Conservation (phyloP, 2,888 invertebrate species). For the Zaprionus obscuricornis region DNA sequence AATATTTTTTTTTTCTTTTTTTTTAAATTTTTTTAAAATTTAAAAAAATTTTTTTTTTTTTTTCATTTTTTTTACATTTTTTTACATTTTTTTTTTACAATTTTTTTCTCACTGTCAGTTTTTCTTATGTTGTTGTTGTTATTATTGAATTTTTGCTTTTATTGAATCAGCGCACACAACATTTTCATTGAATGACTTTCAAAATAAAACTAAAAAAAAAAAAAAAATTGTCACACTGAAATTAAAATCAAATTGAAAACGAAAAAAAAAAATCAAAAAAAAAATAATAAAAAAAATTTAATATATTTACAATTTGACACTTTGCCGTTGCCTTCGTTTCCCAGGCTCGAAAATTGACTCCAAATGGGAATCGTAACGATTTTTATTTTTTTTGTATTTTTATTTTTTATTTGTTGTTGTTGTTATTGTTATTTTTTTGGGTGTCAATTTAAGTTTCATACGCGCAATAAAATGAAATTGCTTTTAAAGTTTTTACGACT, state of each 20-base stretch:
- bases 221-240: constrained; percentile 1
- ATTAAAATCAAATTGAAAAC: constrained; percentile 21
- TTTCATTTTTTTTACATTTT: constrained; percentile 2
- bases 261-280: constrained; percentile 5
- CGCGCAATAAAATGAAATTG: constrained; percentile 67
- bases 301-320: constrained; percentile 59
- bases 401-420: too few species aligned
- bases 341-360: constrained; percentile 46
- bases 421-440: constrained; percentile 19
- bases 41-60: constrained; percentile 9
- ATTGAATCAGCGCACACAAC: constrained; percentile 37
- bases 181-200: constrained; percentile 50
- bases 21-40: constrained; percentile 10
- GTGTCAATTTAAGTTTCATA: constrained; percentile 67
- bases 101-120: constrained; percentile 4
- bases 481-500: constrained; percentile 58
- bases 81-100: constrained; percentile 30
- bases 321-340: constrained; percentile 36
- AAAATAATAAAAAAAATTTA: too few species aligned
- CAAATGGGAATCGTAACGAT: constrained; percentile 38
- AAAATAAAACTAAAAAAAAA: constrained; percentile 39
- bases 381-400: neutral
- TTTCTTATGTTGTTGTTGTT: constrained; percentile 5
- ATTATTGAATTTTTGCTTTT: constrained; percentile 5
- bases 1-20: constrained; percentile 19